Evolutionary conservation across 2,797 vertebrate species (phyloP), one percentile per base, ranked within the genome.

Genomic region (Paratrypauchen microcephalus): DNA sequence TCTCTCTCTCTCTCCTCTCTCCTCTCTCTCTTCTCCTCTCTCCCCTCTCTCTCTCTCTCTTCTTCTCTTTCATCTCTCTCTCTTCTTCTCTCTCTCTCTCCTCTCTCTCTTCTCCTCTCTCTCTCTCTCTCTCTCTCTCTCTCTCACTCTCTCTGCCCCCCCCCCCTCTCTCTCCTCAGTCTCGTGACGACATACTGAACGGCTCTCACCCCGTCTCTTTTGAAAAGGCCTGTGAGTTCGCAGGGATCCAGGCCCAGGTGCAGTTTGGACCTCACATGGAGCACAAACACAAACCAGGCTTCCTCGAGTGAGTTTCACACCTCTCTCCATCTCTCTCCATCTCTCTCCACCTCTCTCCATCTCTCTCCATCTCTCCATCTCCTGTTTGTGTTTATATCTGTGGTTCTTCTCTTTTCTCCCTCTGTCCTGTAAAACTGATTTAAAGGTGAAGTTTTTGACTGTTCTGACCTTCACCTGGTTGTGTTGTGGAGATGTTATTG

Each of bases 151-250:
- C 54, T 5, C 52, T 11, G 2, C 3, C 4, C 23, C 26, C 5
- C 5, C 5, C 16, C 15, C 0, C 21, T 28, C 24, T 15, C 13
- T 26, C 13, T 57, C 55, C 85, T 48, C 80, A 99, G 98, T 96
- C 98, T 68, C 95, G 97, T 62, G 98, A 99, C 79, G 98, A 99
- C 83, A 99, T 99, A 86, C 88, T 99, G 13, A 99, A 99, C 0
- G 97, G 97, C 26, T 99, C 98, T 70, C 98, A 99, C 79, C 98
- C 98, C 0, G 98, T 99, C 3, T 99, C 97, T 32, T 99, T 99
- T 41, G 97, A 99, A 81, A 99, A 99, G 86, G 97, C 96, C 18
- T 95, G 97, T 1, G 96, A 99, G 88, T 99, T 99, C 36, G 96
- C 94, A 74, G 98, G 96, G 64, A 98, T 99, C 83, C 98, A 99